phyloP scores from a whole-genome alignment of 2,888 invertebrate genomes.

The Amiota minor region DNA sequence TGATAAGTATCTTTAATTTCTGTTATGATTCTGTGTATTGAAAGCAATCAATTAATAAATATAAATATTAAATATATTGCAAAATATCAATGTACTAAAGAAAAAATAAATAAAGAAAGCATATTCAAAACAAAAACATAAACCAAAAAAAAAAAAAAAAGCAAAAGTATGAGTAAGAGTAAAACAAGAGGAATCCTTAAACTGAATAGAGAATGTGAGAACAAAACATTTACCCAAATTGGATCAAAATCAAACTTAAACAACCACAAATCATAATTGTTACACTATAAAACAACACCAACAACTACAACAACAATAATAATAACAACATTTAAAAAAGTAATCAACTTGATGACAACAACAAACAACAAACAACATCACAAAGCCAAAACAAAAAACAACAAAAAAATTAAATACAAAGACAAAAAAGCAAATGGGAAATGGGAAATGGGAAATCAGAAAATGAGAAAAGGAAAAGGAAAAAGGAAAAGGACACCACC shows the following conservation, averaged over 20 bases:
- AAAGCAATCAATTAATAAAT: no score
- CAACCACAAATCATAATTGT: constrained; percentile 34
- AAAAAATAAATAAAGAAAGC: neutral
- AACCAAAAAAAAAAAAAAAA: neutral
- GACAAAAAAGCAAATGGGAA: no score
- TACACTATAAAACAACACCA: neutral
- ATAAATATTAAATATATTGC: no score
- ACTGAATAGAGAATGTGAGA: neutral
- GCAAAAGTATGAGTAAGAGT: neutral
- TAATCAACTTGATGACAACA: no score
- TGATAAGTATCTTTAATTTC: no score
- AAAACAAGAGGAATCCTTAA: neutral
- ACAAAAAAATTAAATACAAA: no score
- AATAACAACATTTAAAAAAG: neutral
- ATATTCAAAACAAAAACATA: neutral
- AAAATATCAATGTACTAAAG: no score
- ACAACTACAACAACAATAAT: constrained; percentile 5
- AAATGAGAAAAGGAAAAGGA: constrained; percentile 26
- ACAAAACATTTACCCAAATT: neutral
- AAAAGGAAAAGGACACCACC: constrained; percentile 40
- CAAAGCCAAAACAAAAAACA: no score
- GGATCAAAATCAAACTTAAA: neutral
- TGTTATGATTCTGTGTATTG: no score
- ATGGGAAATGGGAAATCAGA: constrained; percentile 5
- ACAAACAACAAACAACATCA: no score